phyloP scores from a whole-genome alignment of 2,113 vertebrate species.

The Rhagologus leucostigma region DNA sequence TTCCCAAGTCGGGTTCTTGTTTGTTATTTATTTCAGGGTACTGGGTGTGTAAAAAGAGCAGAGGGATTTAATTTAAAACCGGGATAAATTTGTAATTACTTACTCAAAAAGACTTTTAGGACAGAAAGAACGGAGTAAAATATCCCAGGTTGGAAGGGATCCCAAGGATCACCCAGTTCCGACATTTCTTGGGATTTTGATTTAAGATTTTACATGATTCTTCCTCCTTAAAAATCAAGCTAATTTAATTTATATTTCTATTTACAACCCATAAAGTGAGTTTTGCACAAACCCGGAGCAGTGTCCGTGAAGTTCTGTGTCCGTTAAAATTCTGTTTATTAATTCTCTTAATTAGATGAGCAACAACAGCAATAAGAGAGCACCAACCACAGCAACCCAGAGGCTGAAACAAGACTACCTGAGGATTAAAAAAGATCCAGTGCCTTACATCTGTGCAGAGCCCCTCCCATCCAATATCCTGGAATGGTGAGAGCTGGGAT shows the following conservation, averaged over 20 bases:
- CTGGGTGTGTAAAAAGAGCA: background rate
- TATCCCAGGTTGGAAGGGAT: background rate
- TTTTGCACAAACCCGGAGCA: background rate
- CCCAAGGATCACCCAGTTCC: background rate
- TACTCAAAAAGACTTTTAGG: background rate
- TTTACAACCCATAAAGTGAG: background rate
- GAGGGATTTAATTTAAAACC: accelerated
- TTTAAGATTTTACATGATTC: background rate
- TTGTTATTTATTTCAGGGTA: background rate
- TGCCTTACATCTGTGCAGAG: conserved; percentile 98
- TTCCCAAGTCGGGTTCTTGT: background rate
- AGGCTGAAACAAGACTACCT: conserved; percentile 97
- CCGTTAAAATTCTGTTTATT: background rate
- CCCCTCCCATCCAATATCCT: conserved; percentile 96
- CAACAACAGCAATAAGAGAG: conserved; percentile 91
- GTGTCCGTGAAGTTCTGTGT: accelerated
- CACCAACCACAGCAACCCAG: conserved; percentile 95
- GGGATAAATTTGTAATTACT: background rate
- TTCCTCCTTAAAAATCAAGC: background rate
- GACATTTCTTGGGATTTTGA: background rate
- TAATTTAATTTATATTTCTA: background rate
- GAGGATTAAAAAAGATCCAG: conserved; percentile 97
- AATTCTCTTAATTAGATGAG: conserved; percentile 80
- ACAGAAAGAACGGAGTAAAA: background rate
- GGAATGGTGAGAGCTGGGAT: conserved; percentile 80